A percentile compares a stretch with the other conserved stretches of the same genome.
phyloP scores from a whole-genome alignment of 2,888 invertebrate genomes.

The Esperia sulphurella region DNA sequence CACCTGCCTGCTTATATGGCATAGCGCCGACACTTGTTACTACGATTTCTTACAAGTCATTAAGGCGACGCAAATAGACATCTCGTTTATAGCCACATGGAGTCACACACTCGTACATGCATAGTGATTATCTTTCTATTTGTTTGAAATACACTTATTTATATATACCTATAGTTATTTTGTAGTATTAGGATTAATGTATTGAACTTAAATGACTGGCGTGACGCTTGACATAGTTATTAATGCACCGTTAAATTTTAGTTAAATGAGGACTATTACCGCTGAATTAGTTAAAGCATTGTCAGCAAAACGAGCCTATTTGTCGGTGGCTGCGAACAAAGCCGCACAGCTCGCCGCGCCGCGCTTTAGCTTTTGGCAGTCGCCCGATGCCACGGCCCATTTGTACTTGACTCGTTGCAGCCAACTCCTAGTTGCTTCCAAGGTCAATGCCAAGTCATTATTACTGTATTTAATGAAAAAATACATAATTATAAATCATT shows the following conservation, averaged over 20 bases:
- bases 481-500: too few relatives aligned
- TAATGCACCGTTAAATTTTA: constrained; percentile 16
- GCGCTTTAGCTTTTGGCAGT: constrained; percentile 9
- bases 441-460: constrained; percentile 12
- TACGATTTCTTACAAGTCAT: constrained; percentile 28
- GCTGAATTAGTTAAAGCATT: constrained; percentile 18
- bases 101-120: not conserved
- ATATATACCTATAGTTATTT: not conserved
- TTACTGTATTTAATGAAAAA: not conserved
- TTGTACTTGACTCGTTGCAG: constrained; percentile 6
- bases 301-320: constrained; percentile 21
- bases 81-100: not conserved
- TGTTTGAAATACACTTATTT: not conserved
- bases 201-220: not conserved
- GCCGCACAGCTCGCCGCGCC: constrained; percentile 9
- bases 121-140: not conserved
- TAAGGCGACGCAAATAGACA: constrained; percentile 8
- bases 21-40: constrained; percentile 41
- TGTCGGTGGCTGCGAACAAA: constrained; percentile 19
- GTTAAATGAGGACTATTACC: constrained; percentile 19
- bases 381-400: constrained; percentile 7
- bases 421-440: constrained; percentile 1
- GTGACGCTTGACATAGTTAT: constrained; percentile 10
- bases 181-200: not conserved
- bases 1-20: constrained; percentile 43